phyloP scores from a whole-genome alignment of 2,113 vertebrate species.

The Smithornis capensis region DNA sequence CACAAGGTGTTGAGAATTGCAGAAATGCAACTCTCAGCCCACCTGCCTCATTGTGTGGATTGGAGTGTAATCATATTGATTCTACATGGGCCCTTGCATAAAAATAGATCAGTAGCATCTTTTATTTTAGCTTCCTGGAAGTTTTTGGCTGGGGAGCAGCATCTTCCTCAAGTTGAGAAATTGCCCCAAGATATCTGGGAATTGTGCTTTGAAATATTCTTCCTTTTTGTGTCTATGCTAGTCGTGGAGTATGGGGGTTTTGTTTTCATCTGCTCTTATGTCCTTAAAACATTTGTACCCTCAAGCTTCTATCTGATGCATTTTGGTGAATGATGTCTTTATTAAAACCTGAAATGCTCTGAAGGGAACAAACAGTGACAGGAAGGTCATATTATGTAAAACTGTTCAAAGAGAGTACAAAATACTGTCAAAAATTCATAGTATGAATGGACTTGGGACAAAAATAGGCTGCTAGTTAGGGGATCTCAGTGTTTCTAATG shows the following conservation, averaged over 20 bases:
- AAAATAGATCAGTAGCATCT: neutral
- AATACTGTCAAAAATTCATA: neutral
- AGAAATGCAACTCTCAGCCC: neutral
- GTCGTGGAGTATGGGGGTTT: neutral
- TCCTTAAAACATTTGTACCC: slow-evolving; percentile 1
- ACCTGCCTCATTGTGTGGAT: neutral
- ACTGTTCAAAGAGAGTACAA: neutral
- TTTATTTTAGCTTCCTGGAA: neutral
- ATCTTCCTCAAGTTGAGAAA: neutral
- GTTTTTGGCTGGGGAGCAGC: neutral
- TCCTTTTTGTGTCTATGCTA: neutral
- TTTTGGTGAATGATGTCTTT: slow-evolving; percentile 4
- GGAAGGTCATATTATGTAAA: neutral
- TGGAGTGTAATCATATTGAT: neutral
- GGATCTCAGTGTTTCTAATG: neutral
- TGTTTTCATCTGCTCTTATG: neutral
- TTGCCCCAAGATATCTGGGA: neutral
- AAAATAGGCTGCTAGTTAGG: neutral
- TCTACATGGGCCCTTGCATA: neutral
- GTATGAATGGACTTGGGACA: neutral
- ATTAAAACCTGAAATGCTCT: slow-evolving; percentile 9
- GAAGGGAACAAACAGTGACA: slow-evolving; percentile 41
- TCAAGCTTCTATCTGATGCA: neutral
- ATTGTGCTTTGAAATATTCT: neutral
- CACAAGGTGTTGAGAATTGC: neutral